Evolutionary conservation across 2,888 invertebrate genomes (phyloP), one percentile per base, ranked within the genome.

Genomic region (Watsonalla binaria): DNA sequence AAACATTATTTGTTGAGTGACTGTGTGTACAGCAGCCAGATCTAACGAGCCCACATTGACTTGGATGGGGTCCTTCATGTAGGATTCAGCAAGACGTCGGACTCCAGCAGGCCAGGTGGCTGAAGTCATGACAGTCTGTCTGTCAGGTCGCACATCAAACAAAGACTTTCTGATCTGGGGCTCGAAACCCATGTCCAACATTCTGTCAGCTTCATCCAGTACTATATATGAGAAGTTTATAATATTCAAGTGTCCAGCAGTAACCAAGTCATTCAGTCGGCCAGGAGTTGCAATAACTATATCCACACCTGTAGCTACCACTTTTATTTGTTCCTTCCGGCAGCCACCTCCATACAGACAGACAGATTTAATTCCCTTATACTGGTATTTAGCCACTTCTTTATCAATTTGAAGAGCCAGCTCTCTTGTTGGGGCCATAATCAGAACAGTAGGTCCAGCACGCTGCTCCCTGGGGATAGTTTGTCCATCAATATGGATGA

Each of bases 201-300:
- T 96, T 57, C 96, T 92, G 78, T 96, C 96, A 8, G 96, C 96
- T 89, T 99, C 99, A 86, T 99, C 99, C 54, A 99, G 85, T 14
- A 97, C 96, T 64, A 98, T 92, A 80, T 96, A 98, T 0, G 97
- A 97, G 46, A 98, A 94, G 51, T 94, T 93, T 8, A 93, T 93
- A 0, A 97, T 92, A 70, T 95, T 93, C n/a, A 98, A 88, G 62
- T 94, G 92, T 9, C 92, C 92, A 8, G 93, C 92, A 78, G 93
- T 87, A 0, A 96, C 93, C n/a, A 99, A 92, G 88, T 99, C 98
- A 81, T 97, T 97, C 0, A 99, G 91, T 53, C 98, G 92, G 2
- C 98, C 98, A 0, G 98, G 98, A 1, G 98, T 99, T 6, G 98
- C 98, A 65, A 99, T 98, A 0, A 98, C 95, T 58, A 99, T 98